Base-by-base conservation (phyloP, 2,797 vertebrate genomes). In the Myotis myotis region DNA sequence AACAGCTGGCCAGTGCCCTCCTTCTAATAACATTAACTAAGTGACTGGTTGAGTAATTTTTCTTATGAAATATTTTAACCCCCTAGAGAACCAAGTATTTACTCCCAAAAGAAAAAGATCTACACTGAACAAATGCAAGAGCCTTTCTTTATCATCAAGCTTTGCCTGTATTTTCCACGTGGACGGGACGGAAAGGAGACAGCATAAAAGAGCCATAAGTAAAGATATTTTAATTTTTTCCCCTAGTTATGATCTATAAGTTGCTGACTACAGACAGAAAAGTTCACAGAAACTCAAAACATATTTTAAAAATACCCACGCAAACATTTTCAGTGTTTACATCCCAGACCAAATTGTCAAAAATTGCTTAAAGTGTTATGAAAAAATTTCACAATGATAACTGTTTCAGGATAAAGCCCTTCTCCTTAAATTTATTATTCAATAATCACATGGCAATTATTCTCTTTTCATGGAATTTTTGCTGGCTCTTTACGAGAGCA, bases 401-500 rank as follows among this genome's bases (percentile, higher is more conserved):
- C 96, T 96, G 64, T 53, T 96, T 98, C 93, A 95, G 88, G 87
- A 92, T 71, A 93, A 81, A 82, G 66, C n/a, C 60, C 49, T 88
- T 96, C 88, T 91, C 76, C 80, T 96, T 95, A 96, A 96, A 97
- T 96, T 68, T 92, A 87, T 98, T 81, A 96, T 97, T 97, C 87
- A 96, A 72, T 96, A 97, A 97, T 97, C 82, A 95, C 95, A 94
- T 84, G 93, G 90, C 80, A 97, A 96, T 97, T 97, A 94, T 97
- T 97, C 91, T 96, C 97, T 62, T 96, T 97, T 95, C 78, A 49
- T 84, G 81, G 95, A 95, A 97, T 95, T 91, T 97, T 97, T 95
- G 66, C 93, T 95, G 70, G 47, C 85, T 98, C 93, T 97, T 98
- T 98, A 94, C 95, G 83, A 94, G 96, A 98, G 87, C 96, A 97